These are phyloP conservation scores for Pteronotus mesoamericanus DNA, from an alignment of 2,797 vertebrate species.

Conservation along the genomic window DNA sequence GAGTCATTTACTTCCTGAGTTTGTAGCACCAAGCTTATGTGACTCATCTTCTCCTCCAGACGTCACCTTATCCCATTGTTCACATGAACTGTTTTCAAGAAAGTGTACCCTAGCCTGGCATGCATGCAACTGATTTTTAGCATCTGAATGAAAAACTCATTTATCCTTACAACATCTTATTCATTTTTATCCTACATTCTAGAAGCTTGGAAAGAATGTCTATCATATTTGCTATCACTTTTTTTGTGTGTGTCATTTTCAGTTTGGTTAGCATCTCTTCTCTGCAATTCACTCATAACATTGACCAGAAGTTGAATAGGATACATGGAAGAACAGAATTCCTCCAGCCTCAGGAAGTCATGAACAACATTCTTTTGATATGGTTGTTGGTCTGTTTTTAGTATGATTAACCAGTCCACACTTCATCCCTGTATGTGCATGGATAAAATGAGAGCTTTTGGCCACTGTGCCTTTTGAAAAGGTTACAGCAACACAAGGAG, in stretches of 20 bases:
- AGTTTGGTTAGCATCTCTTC: neutral
- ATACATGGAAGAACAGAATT: neutral
- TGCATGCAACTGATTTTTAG: neutral
- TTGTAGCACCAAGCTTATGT: neutral
- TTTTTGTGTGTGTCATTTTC: neutral
- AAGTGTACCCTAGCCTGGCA: neutral
- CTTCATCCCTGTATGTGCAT: neutral
- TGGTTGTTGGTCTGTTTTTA: neutral
- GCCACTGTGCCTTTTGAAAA: neutral
- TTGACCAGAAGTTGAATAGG: neutral
- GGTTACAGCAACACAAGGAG: neutral
- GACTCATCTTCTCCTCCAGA: neutral
- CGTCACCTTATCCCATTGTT: neutral
- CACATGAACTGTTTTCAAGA: neutral
- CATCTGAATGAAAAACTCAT: neutral
- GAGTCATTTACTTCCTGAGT: neutral
- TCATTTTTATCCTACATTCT: slow-evolving; percentile 15
- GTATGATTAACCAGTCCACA: neutral
- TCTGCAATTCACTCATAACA: neutral
- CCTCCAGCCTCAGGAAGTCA: neutral
- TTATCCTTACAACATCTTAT: neutral
- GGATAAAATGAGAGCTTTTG: neutral
- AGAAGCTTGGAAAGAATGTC: neutral
- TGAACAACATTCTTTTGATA: neutral
- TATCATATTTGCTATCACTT: neutral